Conservation (phyloP, 2,113 vertebrate species). For the Nanorana parkeri region DNA sequence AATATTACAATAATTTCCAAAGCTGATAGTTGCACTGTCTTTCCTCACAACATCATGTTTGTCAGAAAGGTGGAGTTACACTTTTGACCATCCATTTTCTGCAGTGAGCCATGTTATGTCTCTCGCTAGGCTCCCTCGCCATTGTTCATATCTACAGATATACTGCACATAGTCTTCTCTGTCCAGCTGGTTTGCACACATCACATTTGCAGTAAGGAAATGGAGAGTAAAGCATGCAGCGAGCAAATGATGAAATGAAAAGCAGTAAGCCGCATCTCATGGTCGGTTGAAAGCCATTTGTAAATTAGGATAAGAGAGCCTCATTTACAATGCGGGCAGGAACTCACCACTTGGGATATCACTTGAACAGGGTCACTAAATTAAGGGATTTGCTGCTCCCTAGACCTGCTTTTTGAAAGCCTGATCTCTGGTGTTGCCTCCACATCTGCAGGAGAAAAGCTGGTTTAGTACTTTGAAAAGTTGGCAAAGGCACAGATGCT, state of each 20-base stretch:
- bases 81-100: too few species aligned
- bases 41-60: too few species aligned
- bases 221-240: slow-evolving; percentile 65
- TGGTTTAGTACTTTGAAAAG: slow-evolving; percentile 68
- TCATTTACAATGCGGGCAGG: slow-evolving; percentile 77
- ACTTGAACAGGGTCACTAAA: slow-evolving; percentile 82
- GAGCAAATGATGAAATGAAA: slow-evolving; percentile 78
- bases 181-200: too few species aligned
- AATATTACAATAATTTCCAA: too few species aligned
- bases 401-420: slow-evolving; percentile 96
- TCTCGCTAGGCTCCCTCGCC: too few species aligned
- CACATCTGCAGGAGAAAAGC: slow-evolving; percentile 99
- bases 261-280: slow-evolving; percentile 71
- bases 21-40: too few species aligned
- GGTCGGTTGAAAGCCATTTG: slow-evolving; percentile 76
- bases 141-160: too few species aligned
- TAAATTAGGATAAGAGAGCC: slow-evolving; percentile 73
- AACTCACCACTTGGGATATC: slow-evolving; percentile 94
- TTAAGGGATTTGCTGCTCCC: slow-evolving; percentile 95
- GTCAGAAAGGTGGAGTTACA: too few species aligned
- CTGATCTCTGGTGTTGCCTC: slow-evolving; percentile 91
- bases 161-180: too few species aligned
- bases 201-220: background rate
- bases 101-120: too few species aligned
- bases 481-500: slow-evolving; percentile 20